These are phyloP conservation scores for Tenthredo mesomela DNA, from an alignment of 2,888 invertebrate species.

Conservation along the genomic window DNA sequence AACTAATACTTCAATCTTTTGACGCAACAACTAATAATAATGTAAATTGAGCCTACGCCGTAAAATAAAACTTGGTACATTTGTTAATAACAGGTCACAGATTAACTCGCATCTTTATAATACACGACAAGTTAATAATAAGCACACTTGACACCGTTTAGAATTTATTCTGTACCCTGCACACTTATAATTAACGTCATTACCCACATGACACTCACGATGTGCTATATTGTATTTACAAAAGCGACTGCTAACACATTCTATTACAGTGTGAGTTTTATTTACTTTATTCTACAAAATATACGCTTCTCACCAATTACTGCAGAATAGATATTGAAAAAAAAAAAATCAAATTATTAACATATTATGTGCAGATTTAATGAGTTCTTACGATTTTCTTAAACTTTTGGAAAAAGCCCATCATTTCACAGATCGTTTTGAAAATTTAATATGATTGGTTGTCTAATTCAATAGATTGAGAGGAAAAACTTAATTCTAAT, in stretches of 20 bases:
- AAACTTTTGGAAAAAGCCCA: too few species aligned
- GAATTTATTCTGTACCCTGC: slow-evolving; percentile 12
- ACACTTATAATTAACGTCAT: slow-evolving; percentile 6
- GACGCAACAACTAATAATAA: not conserved
- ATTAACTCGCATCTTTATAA: not conserved
- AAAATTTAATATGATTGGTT: too few species aligned
- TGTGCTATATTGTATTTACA: not conserved
- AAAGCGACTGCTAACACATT: not conserved
- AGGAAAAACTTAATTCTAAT: not conserved
- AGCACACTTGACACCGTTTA: slow-evolving; percentile 23
- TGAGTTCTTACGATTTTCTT: too few species aligned
- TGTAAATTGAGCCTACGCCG: not conserved
- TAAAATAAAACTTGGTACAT: not conserved
- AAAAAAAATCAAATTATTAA: not conserved
- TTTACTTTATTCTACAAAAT: not conserved
- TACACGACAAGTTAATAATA: slow-evolving; percentile 2
- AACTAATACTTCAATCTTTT: not conserved
- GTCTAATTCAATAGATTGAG: too few species aligned
- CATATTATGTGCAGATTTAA: not conserved
- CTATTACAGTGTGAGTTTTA: not conserved
- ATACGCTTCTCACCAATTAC: not conserved
- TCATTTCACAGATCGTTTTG: too few species aligned
- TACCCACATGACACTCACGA: not conserved
- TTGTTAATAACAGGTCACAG: not conserved
- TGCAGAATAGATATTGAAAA: not conserved